Base-by-base conservation (phyloP, 2,113 vertebrate species). In the Monopterus albus region DNA sequence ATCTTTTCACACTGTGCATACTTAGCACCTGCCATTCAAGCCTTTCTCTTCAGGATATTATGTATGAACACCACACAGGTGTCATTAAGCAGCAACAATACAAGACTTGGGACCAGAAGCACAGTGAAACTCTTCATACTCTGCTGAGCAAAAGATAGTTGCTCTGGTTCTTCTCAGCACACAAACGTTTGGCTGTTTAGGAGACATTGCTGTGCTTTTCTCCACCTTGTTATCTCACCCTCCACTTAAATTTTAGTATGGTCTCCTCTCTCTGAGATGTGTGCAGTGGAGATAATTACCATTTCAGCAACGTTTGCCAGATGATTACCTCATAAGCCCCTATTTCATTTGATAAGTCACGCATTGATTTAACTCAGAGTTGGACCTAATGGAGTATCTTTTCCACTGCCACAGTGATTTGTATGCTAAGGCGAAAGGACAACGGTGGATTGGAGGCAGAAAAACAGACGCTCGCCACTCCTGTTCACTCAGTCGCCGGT, bases 311-410 rank as follows among this genome's bases (percentile, higher is more conserved):
- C 84, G 83, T 90, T 91, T 91, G 90, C 89, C 87, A 91, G 90
- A 90, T 92, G 89, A 92, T 92, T 92, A 92, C 85, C 86, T 79
- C 83, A 88, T 92, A 92, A 92, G 91, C 91, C 91, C 90, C 90
- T 91, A 88, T 92, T 90, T 90, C 89, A 90, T 91, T 91, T 92
- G 89, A 90, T 91, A 91, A 92, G 91, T 92, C 91, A 92, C 90
- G 91, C 90, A 89, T 92, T 88, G 89, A 90, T 91, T 91, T 89
- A 87, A 90, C 85, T 88, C 87, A 14, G 83, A 88, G 86, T 90
- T 83, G 86, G 88, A 91, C 86, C 91, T 92, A 92, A 92, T 92
- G 91, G 91, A 91, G 90, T 91, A 90, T 90, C 90, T 90, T 83
- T 90, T 84, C 75, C 84, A 79, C 72, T 23, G 78, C 86, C 85